Percentiles rank a stretch among this genome's conserved stretches.
phyloP scores from a whole-genome alignment of 2,797 vertebrate genomes.

The Cephalopachus bancanus region DNA sequence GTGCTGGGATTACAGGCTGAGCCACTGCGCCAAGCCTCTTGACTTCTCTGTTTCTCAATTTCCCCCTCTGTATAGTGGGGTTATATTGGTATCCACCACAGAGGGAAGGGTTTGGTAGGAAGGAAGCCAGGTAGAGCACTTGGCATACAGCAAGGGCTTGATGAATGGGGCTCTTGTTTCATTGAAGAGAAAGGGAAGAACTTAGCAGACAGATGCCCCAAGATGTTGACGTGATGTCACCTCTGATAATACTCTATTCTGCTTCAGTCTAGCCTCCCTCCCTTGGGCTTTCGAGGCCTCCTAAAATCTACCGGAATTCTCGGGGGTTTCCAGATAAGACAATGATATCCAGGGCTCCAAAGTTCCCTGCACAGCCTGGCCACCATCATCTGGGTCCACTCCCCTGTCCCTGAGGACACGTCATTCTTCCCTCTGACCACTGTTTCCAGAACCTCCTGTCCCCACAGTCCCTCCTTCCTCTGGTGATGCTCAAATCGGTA shows the following conservation, averaged over 20 bases:
- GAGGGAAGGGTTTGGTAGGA: background rate
- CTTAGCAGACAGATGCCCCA: background rate
- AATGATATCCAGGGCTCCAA: background rate
- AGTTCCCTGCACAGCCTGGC: background rate
- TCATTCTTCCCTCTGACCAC: background rate
- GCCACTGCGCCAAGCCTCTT: background rate
- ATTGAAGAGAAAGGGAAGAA: background rate
- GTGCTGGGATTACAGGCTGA: too few relatives aligned
- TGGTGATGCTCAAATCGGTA: background rate
- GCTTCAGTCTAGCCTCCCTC: background rate
- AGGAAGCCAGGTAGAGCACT: background rate
- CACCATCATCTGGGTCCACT: background rate
- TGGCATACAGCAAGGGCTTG: background rate
- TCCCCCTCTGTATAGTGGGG: background rate
- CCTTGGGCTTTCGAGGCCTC: background rate
- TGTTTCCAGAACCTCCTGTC: background rate
- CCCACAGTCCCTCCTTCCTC: background rate
- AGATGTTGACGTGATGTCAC: background rate
- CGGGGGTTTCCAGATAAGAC: background rate
- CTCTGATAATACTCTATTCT: background rate
- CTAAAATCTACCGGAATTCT: background rate
- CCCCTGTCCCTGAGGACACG: background rate
- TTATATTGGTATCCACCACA: background rate
- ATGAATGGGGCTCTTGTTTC: background rate
- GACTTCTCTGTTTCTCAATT: background rate